These are phyloP conservation scores for Neodontobutis hainanensis DNA, from an alignment of 2,113 vertebrate species.

Conservation along the genomic window DNA sequence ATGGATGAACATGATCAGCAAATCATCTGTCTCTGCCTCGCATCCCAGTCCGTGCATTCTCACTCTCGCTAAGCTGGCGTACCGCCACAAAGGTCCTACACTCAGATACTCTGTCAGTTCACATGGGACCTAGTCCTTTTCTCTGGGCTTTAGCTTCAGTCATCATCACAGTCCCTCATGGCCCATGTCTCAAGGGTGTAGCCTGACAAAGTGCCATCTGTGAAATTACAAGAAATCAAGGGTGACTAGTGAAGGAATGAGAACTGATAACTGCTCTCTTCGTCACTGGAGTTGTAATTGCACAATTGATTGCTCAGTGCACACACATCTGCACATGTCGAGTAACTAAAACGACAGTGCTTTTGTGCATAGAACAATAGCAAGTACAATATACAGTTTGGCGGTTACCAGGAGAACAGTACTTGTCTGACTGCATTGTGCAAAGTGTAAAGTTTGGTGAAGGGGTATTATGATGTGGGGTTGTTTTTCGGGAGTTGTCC, in stretches of 20 bases:
- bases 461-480: no score
- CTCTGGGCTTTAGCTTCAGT: constrained; percentile 36
- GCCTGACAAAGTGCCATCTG: constrained; percentile 48
- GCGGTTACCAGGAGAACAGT: no score
- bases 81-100: constrained; percentile 48
- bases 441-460: no score
- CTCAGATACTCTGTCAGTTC: constrained; percentile 30
- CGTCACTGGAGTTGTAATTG: constrained; percentile 49
- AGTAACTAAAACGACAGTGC: constrained; percentile 41
- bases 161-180: constrained; percentile 44
- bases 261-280: constrained; percentile 49
- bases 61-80: constrained; percentile 28
- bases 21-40: not conserved
- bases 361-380: not conserved
- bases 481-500: no score
- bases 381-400: no score
- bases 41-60: constrained; percentile 44
- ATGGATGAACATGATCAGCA: constrained; percentile 28
- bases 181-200: constrained; percentile 43
- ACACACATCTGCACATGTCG: constrained; percentile 17
- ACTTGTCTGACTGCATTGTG: no score
- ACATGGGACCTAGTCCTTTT: constrained; percentile 28
- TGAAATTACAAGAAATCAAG: constrained; percentile 57
- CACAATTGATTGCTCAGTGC: constrained; percentile 40
- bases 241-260: constrained; percentile 50